Conservation (phyloP, 2,113 vertebrate species). For the Pristiophorus japonicus region DNA sequence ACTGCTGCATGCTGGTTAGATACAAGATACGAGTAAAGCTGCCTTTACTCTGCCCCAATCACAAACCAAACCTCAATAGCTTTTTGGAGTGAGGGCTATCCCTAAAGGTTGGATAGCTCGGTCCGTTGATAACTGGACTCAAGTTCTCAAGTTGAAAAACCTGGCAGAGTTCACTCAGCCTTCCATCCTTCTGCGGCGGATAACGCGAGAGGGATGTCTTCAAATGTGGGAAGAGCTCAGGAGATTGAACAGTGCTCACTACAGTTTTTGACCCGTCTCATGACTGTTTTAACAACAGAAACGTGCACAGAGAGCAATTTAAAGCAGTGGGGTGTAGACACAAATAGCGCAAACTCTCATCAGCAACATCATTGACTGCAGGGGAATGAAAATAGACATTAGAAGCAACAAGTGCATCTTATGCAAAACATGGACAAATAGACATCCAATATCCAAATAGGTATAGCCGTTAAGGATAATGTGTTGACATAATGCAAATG, state of each 20-base stretch:
- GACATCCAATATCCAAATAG: not conserved
- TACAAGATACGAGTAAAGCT: no score
- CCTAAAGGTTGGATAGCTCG: not conserved
- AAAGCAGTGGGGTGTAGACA: not conserved
- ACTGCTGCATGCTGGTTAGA: no score
- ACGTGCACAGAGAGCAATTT: not conserved
- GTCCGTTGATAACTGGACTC: not conserved
- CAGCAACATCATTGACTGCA: not conserved
- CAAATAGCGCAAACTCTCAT: not conserved
- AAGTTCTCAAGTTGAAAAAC: not conserved
- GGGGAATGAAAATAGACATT: not conserved
- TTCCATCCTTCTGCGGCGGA: not conserved
- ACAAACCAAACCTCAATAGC: no score
- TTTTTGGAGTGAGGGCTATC: not conserved
- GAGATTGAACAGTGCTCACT: not conserved
- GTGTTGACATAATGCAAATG: not conserved
- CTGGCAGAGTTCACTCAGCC: not conserved
- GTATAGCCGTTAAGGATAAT: not conserved
- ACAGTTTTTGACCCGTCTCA: no score
- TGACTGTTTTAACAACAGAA: not conserved
- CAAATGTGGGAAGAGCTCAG: not conserved
- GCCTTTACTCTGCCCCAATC: no score
- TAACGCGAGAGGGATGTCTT: not conserved
- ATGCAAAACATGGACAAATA: not conserved
- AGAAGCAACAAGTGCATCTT: not conserved